Percentiles rank a stretch among this genome's conserved stretches.
phyloP scores from a whole-genome alignment of 2,113 vertebrate species.

The Sialia sialis region DNA sequence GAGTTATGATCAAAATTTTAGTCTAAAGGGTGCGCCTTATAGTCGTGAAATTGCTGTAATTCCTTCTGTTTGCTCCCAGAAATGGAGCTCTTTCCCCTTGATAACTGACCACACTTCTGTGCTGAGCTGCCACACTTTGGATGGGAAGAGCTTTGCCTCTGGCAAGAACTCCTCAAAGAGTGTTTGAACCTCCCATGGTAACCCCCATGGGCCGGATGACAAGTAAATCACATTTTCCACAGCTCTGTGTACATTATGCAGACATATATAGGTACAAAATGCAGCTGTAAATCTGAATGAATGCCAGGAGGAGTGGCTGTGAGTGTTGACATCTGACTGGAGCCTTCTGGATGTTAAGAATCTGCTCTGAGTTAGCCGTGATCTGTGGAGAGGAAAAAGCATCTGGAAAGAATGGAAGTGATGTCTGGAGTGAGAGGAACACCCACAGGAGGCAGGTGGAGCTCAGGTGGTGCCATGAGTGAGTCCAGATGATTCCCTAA shows the following conservation, averaged over 20 bases:
- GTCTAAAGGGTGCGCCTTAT: too few species aligned
- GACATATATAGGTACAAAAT: neutral
- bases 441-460: neutral
- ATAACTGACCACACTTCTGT: neutral
- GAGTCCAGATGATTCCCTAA: neutral
- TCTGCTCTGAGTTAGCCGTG: neutral
- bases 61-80: neutral
- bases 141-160: neutral
- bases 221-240: neutral
- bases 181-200: neutral
- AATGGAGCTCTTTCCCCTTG: neutral
- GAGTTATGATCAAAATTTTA: too few species aligned
- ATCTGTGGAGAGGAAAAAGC: neutral
- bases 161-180: neutral
- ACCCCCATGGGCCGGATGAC: neutral
- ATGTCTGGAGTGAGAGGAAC: neutral
- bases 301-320: rapidly evolving
- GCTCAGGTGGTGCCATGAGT: rapidly evolving
- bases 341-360: neutral
- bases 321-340: neutral
- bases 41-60: too few species aligned
- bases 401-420: neutral
- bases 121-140: neutral
- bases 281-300: neutral
- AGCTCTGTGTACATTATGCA: neutral